These are phyloP conservation scores for Halictus ligatus DNA, from an alignment of 2,888 invertebrate genomes.

Conservation along the genomic window DNA sequence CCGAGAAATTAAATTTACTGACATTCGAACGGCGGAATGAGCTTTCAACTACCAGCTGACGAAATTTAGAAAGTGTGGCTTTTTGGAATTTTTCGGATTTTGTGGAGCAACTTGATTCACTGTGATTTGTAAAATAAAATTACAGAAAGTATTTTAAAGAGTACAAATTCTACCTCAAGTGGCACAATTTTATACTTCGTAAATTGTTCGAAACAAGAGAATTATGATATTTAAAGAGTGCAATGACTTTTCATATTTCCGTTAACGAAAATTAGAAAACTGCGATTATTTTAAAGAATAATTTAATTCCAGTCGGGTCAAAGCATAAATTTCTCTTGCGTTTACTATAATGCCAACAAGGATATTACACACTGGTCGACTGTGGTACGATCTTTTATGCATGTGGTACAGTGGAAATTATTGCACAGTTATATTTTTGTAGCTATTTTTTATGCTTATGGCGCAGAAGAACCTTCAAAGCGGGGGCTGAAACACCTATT, in stretches of 20 bases:
- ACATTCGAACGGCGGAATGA: background rate
- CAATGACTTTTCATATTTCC: background rate
- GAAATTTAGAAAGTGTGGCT: background rate
- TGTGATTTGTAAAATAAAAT: background rate
- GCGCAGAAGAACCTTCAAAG: background rate
- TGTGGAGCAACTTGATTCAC: background rate
- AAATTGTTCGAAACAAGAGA: background rate
- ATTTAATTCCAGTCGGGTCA: no score
- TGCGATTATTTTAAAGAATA: no score
- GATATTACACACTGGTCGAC: background rate
- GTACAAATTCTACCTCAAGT: background rate
- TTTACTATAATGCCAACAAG: background rate
- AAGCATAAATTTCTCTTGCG: background rate
- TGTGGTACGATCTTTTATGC: background rate
- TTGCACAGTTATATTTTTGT: background rate
- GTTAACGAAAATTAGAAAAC: no score
- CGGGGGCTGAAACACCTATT: background rate
- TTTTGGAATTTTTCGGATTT: background rate
- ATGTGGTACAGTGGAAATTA: background rate
- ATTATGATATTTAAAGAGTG: background rate
- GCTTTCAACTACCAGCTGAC: background rate
- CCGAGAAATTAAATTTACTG: background rate
- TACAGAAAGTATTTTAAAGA: background rate
- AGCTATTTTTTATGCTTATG: background rate
- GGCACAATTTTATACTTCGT: background rate